Evolutionary conservation across 2,888 invertebrate species (phyloP), one percentile per base, ranked within the genome.

Genomic region (Anagyrus pseudococci): DNA sequence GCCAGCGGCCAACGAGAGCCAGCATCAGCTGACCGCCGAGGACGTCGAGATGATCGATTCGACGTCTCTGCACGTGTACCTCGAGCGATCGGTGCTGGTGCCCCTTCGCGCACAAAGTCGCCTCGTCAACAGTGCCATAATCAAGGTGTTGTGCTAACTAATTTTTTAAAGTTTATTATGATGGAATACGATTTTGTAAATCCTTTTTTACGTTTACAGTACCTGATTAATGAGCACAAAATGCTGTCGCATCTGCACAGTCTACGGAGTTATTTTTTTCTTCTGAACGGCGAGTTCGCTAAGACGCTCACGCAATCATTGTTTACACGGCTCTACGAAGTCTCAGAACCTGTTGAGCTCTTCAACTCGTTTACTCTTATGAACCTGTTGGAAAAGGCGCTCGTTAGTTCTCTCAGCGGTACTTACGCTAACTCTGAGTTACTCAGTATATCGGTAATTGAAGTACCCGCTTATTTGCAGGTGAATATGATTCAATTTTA

Each of bases 271-370:
- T 92, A 89, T 72, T 93, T 89, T 77, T 92, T 93, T 71, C 76
- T 92, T 23, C 85, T 91, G 83, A 91, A 93, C 70, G 92, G 92
- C 0, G 91, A 92, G 78, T 93, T 92, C 77, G 88, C 89, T 0
- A 86, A 86, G 33, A 87, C 87, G 68, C 86, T 93, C 17, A 90
- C 90, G 37, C 85, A 87, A 53, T 89, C 88, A 67, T 79, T 93
- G 62, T 90, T 91, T 68, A 82, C 85, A 0, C 87, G 87, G 66
- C 77, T 92, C 54, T 87, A 88, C 58, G 84, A 85, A n/a, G 88
- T 87, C 1, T 79, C 86, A 26, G 84, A 85, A 70, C 90, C 91
- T 0, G 82, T 84, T 15, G 89, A 90, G 71, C 73, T 92, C 62
- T 83, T 92, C 62, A 90, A 91, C 75, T 88, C 86, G 56, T 85